A percentile compares a stretch with the other conserved stretches of the same genome.
These are phyloP conservation scores for Dasyprocta punctata DNA, from an alignment of 2,113 vertebrate genomes.

Conservation along the genomic window DNA sequence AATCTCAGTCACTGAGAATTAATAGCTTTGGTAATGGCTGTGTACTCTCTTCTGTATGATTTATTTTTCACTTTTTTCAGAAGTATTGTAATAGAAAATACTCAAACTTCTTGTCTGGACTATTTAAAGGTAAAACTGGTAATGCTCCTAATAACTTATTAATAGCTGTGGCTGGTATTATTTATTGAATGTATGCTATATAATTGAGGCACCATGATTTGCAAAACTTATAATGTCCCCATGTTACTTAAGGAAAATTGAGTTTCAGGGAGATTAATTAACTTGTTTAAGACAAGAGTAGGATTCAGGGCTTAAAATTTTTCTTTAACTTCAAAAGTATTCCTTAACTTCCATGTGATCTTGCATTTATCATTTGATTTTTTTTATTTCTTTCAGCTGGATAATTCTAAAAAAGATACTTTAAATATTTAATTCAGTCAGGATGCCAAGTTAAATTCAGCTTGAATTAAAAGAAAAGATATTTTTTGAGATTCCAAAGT, in stretches of 20 bases:
- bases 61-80: constrained; percentile 3
- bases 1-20: background rate
- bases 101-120: background rate
- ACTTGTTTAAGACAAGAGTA: background rate
- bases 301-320: background rate
- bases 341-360: background rate
- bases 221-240: background rate
- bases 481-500: background rate
- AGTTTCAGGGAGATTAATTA: background rate
- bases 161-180: background rate
- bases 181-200: background rate
- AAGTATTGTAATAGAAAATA: background rate
- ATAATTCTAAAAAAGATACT: background rate
- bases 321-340: background rate
- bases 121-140: background rate
- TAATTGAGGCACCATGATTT: background rate
- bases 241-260: background rate
- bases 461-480: background rate
- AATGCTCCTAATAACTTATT: background rate
- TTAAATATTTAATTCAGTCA: background rate
- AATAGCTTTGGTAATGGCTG: background rate
- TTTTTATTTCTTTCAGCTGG: background rate
- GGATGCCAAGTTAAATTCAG: constrained; percentile 31
- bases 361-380: background rate
- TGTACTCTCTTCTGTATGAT: background rate